Percentiles rank a stretch among this genome's conserved stretches.
These are phyloP conservation scores for Solea solea DNA, from an alignment of 2,113 vertebrate genomes.

Conservation along the genomic window DNA sequence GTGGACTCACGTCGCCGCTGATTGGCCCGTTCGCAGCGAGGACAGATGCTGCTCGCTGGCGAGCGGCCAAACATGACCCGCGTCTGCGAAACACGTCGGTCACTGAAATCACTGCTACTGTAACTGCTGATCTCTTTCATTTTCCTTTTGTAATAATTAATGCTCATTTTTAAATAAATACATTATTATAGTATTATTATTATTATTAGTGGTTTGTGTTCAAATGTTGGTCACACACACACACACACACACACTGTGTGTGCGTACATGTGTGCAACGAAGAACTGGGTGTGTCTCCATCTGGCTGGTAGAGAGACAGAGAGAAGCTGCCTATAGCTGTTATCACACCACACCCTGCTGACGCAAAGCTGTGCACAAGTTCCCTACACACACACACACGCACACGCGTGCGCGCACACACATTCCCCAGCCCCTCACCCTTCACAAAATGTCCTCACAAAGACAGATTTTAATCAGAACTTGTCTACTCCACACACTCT, in stretches of 20 bases:
- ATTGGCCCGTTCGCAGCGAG: conserved; percentile 37
- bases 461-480: no score
- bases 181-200: no score
- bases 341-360: conserved; percentile 77
- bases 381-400: conserved; percentile 55
- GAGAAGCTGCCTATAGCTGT: conserved; percentile 46
- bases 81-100: background rate
- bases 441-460: no score
- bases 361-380: conserved; percentile 58
- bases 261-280: conserved; percentile 11
- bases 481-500: no score
- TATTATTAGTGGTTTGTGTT: background rate
- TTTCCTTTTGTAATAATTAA: no score
- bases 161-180: no score
- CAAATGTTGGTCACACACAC: background rate
- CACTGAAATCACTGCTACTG: background rate
- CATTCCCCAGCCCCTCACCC: background rate
- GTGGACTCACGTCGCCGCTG: conserved; percentile 29
- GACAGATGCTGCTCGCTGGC: conserved; percentile 54
- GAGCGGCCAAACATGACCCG: conserved; percentile 19
- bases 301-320: conserved; percentile 35
- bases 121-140: no score
- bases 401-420: conserved; percentile 1
- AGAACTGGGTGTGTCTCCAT: conserved; percentile 71
- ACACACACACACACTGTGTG: conserved; percentile 2